phyloP scores from a whole-genome alignment of 2,113 vertebrate species.

The Bufo gargarizans region DNA sequence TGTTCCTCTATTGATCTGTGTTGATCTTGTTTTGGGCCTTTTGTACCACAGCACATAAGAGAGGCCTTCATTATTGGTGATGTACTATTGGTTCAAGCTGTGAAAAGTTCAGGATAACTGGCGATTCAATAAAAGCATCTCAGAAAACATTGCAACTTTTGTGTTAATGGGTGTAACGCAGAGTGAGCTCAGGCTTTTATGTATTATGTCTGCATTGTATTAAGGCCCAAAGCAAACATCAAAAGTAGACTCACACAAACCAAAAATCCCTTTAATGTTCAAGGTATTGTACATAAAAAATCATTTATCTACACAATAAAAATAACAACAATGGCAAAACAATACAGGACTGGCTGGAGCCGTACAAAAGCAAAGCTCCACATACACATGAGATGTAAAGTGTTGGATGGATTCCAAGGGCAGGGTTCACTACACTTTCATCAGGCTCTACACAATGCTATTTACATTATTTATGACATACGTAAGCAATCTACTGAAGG shows the following conservation, averaged over 20 bases:
- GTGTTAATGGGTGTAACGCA: constrained; percentile 69
- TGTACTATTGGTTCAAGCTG: constrained; percentile 64
- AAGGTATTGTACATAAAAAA: constrained; percentile 57
- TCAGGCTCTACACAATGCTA: constrained; percentile 59
- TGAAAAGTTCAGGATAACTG: constrained; percentile 64
- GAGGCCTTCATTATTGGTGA: constrained; percentile 59
- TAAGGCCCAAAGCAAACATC: constrained; percentile 61
- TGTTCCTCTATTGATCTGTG: constrained; percentile 60
- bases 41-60: constrained; percentile 57
- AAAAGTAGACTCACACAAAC: constrained; percentile 35
- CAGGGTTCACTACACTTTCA: constrained; percentile 65
- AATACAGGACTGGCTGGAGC: constrained; percentile 61
- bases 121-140: constrained; percentile 64
- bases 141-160: constrained; percentile 67
- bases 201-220: constrained; percentile 60
- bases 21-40: constrained; percentile 25
- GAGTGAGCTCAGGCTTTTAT: constrained; percentile 61
- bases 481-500: neutral
- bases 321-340: constrained; percentile 61
- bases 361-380: constrained; percentile 38
- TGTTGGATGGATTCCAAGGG: constrained; percentile 61
- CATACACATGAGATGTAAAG: constrained; percentile 57
- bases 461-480: constrained; percentile 5
- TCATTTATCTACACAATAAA: constrained; percentile 62
- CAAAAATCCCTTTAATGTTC: constrained; percentile 59